Conservation (phyloP, 1,140 invertebrate genomes). For the Plectus sambesii region DNA sequence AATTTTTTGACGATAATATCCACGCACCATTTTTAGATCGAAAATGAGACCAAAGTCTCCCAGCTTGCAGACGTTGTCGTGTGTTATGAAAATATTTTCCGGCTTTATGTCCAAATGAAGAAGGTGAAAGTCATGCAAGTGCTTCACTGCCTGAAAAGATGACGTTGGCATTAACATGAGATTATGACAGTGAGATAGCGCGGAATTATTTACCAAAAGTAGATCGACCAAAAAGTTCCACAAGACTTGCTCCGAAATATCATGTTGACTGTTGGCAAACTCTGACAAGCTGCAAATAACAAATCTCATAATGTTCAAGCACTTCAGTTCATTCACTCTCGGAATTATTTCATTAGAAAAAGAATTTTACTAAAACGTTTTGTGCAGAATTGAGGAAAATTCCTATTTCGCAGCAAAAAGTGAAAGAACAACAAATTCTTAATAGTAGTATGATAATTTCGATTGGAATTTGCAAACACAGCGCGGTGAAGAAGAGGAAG, state of each 20-base stretch:
- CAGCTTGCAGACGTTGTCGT: constrained; percentile 57
- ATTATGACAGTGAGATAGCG: background rate
- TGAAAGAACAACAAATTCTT: no score
- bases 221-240: constrained; percentile 54
- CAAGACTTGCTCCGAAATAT: constrained; percentile 46
- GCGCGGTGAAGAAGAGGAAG: no score
- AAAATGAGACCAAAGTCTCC: constrained; percentile 65
- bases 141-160: constrained; percentile 52
- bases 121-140: constrained; percentile 57
- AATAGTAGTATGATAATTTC: no score
- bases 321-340: no score
- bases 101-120: constrained; percentile 67
- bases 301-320: no score
- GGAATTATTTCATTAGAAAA: no score
- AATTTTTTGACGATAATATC: constrained; percentile 1
- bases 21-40: constrained; percentile 49
- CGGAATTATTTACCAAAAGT: constrained; percentile 34
- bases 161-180: no score
- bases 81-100: constrained; percentile 60
- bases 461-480: no score
- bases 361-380: no score
- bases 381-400: no score
- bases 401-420: no score
- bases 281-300: constrained; percentile 46
- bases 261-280: constrained; percentile 8